These are phyloP conservation scores for Pogonomyrmex californicus DNA, from an alignment of 1,140 invertebrate species.

Conservation along the genomic window DNA sequence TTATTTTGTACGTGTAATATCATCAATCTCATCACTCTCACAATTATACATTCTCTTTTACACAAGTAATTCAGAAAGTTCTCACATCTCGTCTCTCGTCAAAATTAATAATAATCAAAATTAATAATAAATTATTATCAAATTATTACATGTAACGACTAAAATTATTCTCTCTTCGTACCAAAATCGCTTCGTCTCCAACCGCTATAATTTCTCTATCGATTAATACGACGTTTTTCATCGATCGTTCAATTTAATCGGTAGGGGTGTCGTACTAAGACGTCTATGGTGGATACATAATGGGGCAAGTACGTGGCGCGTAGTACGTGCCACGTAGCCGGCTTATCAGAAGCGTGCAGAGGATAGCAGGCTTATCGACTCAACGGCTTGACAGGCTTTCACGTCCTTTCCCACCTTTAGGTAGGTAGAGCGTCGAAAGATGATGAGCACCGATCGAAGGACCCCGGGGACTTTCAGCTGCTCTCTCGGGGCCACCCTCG, in stretches of 20 bases:
- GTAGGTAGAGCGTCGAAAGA: conserved; percentile 58
- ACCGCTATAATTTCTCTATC: conserved; percentile 39
- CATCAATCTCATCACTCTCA: background rate
- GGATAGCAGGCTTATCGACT: conserved; percentile 79
- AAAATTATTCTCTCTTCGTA: background rate
- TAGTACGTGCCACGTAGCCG: conserved; percentile 56
- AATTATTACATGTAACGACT: background rate
- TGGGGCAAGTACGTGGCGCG: conserved; percentile 63
- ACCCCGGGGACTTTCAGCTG: conserved; percentile 44
- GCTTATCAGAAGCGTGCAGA: conserved; percentile 80
- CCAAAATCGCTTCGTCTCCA: conserved; percentile 10
- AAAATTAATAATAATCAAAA: background rate
- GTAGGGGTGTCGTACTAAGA: conserved; percentile 41
- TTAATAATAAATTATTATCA: background rate
- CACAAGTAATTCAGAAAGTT: background rate
- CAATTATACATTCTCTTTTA: background rate
- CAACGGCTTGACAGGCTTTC: conserved; percentile 68
- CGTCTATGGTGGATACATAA: conserved; percentile 62
- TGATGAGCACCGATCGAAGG: conserved; percentile 67
- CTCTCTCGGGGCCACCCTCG: background rate
- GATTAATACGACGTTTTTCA: conserved; percentile 26
- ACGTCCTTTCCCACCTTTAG: conserved; percentile 46
- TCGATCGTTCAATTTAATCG: conserved; percentile 54
- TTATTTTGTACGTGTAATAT: background rate
- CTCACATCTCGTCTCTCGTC: background rate